Evolutionary conservation across 1,140 invertebrate genomes (phyloP), one percentile per base, ranked within the genome.

Genomic region (Plutomurus gul): DNA sequence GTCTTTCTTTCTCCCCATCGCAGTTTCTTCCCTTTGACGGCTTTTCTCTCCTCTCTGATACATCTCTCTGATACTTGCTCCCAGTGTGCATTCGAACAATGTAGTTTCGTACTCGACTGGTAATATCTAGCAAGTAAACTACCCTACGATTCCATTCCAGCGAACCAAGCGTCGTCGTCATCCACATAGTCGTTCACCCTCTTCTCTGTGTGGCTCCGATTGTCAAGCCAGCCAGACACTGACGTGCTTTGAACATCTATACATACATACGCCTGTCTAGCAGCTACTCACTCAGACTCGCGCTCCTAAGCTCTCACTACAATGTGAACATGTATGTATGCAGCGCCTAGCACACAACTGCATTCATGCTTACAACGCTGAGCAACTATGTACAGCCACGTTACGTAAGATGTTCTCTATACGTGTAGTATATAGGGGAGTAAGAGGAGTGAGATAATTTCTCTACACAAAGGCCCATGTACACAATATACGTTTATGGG

Each of bases 1-100:
- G 56, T 65, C 56, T 65, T 65, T 65, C 56, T 33, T 65, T 65
- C 27, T 65, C 56, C 56, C 27, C 56, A 65, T 36, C 56, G 30
- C 56, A 65, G 27, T 65, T 65, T 65, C 49, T 65, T 65, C 56
- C 56, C 56, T 65, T 65, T 65, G 56, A 65, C 56, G 56, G 56
- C 25, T 30, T 65, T 65, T 60, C 36, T 65, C 56, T 65, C 27
- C 13, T 27, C 56, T 65, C 56, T 65, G 27, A 13, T n/a, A 13
- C 7, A 10, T 43, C 39, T 2, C 39, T 43, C 39, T 13, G 10
- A 43, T 8, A 43, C 39, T 13, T n/a, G n/a, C 2, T 43, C 39
- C n/a, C 39, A 13, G 10, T 43, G n/a, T n/a, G n/a, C n/a, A n/a
- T n/a, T n/a, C n/a, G n/a, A n/a, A n/a, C n/a, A n/a, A n/a, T n/a